A percentile compares a stretch with the other conserved stretches of the same genome.
phyloP scores from a whole-genome alignment of 2,113 vertebrate species.

The Nyctibius bracteatus region DNA sequence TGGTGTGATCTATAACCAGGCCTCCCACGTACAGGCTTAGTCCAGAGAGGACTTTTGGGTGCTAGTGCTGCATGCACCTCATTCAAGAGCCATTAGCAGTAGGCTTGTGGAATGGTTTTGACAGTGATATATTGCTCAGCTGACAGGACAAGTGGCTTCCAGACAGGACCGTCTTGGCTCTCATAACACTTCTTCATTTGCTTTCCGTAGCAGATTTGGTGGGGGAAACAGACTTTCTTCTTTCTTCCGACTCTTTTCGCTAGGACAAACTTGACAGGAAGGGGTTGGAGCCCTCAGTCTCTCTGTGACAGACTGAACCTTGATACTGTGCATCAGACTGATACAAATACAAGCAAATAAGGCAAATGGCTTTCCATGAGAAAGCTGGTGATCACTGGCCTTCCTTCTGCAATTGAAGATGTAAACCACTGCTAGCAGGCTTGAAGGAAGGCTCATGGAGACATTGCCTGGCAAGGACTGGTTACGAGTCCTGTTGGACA shows the following conservation, averaged over 20 bases:
- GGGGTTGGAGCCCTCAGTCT: not conserved
- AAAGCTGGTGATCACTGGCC: not conserved
- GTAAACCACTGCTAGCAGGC: not conserved
- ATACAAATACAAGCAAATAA: not conserved
- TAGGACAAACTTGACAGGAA: not conserved
- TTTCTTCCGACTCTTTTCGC: not conserved
- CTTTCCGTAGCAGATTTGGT: not conserved
- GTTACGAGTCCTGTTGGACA: not conserved
- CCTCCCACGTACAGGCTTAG: not conserved
- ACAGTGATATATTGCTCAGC: not conserved
- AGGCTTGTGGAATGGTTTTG: not conserved
- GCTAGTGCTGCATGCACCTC: not conserved
- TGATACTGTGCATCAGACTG: not conserved
- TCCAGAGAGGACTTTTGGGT: not conserved
- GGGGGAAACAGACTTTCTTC: not conserved
- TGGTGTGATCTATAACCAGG: not conserved
- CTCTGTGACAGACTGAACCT: not conserved
- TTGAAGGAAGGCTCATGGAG: not conserved
- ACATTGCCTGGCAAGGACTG: not conserved
- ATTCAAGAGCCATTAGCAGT: not conserved
- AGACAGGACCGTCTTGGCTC: not conserved
- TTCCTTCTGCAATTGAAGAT: not conserved
- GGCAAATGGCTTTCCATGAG: not conserved
- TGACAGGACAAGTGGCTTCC: not conserved
- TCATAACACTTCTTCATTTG: not conserved